phyloP scores from a whole-genome alignment of 1,140 invertebrate species.

The Heterodera carotae region DNA sequence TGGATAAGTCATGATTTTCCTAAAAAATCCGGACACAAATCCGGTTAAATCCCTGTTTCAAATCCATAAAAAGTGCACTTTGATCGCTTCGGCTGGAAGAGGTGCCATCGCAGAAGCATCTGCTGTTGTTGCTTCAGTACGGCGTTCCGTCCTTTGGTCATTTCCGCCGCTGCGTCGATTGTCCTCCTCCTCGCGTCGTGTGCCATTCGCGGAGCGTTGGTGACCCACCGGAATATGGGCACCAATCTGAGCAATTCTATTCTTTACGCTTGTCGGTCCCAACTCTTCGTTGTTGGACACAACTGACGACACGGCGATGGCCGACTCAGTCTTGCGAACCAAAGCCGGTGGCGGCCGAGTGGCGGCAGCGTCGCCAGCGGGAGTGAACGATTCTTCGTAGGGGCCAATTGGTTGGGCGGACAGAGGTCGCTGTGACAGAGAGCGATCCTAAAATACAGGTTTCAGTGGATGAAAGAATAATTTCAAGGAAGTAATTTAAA shows the following conservation, averaged over 20 bases:
- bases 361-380: not conserved
- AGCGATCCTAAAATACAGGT: not conserved
- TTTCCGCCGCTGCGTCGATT: not conserved
- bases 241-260: constrained; percentile 4
- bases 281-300: constrained; percentile 15
- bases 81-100: not conserved
- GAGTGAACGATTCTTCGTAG: not conserved
- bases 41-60: no score
- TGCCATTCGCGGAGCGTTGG: not conserved
- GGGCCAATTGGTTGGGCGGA: not conserved
- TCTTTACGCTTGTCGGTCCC: constrained; percentile 1
- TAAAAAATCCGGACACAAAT: no score
- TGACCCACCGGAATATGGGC: constrained; percentile 7
- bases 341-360: no score
- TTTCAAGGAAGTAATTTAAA: no score
- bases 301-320: no score
- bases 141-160: not conserved
- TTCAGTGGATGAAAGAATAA: not conserved
- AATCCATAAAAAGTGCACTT: no score
- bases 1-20: no score
- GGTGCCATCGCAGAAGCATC: not conserved
- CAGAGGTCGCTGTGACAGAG: not conserved
- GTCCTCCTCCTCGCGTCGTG: not conserved
- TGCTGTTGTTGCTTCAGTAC: not conserved
- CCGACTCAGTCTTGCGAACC: constrained; percentile 6